Percentiles rank a stretch among this genome's conserved stretches.
phyloP scores from a whole-genome alignment of 2,113 vertebrate genomes.

The Cygnus atratus region DNA sequence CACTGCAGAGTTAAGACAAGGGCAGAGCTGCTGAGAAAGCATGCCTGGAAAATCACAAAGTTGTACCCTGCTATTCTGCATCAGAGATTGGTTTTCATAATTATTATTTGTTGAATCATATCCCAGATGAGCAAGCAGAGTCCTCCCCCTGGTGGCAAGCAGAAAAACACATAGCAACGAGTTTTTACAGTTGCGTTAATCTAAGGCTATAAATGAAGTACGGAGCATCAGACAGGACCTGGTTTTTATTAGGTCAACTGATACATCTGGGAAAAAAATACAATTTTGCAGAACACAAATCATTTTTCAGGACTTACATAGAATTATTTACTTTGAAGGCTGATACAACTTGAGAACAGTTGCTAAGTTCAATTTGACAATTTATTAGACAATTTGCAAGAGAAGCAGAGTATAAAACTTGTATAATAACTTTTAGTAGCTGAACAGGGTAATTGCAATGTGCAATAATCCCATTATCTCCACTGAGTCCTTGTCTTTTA shows the following conservation, averaged over 20 bases:
- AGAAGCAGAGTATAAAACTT: not conserved
- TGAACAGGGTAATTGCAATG: not conserved
- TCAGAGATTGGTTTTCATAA: not conserved
- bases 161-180: not conserved
- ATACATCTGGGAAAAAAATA: not conserved
- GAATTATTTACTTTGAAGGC: not conserved
- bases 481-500: not conserved
- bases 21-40: not conserved
- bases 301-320: not conserved
- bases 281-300: not conserved
- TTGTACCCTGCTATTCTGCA: not conserved
- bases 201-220: not conserved
- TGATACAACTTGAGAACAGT: not conserved
- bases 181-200: not conserved
- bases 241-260: not conserved
- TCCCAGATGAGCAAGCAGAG: not conserved
- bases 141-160: slow-evolving; percentile 57
- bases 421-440: not conserved
- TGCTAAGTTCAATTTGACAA: not conserved
- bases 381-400: not conserved
- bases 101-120: not conserved
- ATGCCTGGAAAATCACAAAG: not conserved
- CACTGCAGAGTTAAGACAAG: not conserved
- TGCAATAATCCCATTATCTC: slow-evolving; percentile 14
- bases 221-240: not conserved